Conservation (phyloP, 2,888 invertebrate genomes). For the Napeogenes inachia region DNA sequence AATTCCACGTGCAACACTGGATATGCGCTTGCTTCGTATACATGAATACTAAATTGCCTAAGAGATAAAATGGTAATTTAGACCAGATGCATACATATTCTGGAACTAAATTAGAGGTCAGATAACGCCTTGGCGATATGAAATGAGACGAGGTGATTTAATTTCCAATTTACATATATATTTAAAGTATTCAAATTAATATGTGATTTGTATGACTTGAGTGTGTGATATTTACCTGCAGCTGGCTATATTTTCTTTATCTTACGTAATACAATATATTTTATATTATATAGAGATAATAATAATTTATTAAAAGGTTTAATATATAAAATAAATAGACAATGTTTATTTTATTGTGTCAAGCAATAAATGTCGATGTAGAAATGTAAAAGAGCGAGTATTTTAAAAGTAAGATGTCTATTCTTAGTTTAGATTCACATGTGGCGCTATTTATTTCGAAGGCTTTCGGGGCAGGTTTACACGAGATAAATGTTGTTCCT, state of each 20-base stretch:
- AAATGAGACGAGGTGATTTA: slow-evolving; percentile 39
- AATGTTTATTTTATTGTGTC: no score
- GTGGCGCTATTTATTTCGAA: slow-evolving; percentile 5
- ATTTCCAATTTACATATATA: slow-evolving; percentile 32
- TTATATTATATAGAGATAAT: no score
- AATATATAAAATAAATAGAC: no score
- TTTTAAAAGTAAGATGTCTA: slow-evolving; percentile 1
- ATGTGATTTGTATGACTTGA: not conserved
- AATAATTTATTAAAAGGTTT: no score
- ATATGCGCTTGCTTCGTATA: slow-evolving; percentile 61
- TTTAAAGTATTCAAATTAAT: slow-evolving; percentile 5
- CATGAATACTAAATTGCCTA: slow-evolving; percentile 70
- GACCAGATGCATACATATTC: slow-evolving; percentile 56
- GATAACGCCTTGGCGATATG: slow-evolving; percentile 39
- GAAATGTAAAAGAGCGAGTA: not conserved
- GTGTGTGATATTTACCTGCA: no score
- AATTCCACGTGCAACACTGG: slow-evolving; percentile 57
- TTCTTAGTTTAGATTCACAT: slow-evolving; percentile 2
- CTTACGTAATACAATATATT: no score
- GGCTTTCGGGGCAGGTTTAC: slow-evolving; percentile 4
- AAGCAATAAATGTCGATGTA: no score
- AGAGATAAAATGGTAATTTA: slow-evolving; percentile 74
- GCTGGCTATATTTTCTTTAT: no score
- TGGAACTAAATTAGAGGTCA: slow-evolving; percentile 52
- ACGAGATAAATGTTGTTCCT: slow-evolving; percentile 4